Evolutionary conservation across 2,888 invertebrate species (phyloP), one percentile per base, ranked within the genome.

Genomic region (Trichacis sp.): DNA sequence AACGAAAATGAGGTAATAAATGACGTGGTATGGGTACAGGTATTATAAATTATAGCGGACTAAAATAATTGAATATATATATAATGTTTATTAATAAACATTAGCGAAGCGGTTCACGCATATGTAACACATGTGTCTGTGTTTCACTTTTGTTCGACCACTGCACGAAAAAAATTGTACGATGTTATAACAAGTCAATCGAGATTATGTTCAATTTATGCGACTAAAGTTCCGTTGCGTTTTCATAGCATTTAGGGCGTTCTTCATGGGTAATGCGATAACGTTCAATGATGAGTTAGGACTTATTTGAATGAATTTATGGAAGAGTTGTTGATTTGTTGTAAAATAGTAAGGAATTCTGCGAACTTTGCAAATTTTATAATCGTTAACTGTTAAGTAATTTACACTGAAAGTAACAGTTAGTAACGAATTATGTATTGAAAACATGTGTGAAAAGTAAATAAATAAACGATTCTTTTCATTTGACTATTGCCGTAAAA

Each of bases 21-120:
- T 11, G 29, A 42, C 40, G 14, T 38, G 40, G 51, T 64, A 69
- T 69, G 70, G 74, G 75, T 71, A 77, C 75, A 79, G 76, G 77
- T 80, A 80, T 80, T 79, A 77, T 12, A 62, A 78, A 79, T 81
- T 79, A 81, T 78, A 75, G 77, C 78, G 69, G 80, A 78, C 77
- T 80, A 77, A 80, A 78, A 74, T 80, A 78, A 80, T 33, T 33
- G 40, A 40, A 15, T 78, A 77, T 78, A 80, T 77, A 81, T 77
- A 73, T 79, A 80, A 81, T 82, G 82, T 82, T 82, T 82, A 81
- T 78, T 81, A 81, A 82, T 82, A 81, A 82, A 82, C 79, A 81
- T 81, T 82, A 81, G 81, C 74, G 78, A 82, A 80, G 74, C 73
- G 75, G 76, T 77, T 79, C 75, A 74, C 76, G 73, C 73, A 24